Evolutionary conservation across 2,113 vertebrate species (phyloP), one percentile per base, ranked within the genome.

Genomic region (Oncorhynchus kisutch): DNA sequence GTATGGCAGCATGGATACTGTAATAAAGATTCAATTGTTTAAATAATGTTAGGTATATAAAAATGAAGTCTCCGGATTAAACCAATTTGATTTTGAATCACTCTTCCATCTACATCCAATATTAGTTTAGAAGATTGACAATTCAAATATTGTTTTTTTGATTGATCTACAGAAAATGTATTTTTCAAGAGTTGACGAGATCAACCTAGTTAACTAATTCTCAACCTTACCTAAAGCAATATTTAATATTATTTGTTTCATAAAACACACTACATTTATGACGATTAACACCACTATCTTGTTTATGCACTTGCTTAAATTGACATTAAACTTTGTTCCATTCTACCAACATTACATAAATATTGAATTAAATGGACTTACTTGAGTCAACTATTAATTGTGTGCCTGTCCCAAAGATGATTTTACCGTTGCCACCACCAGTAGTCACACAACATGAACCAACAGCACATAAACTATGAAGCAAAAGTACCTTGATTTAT

Each of bases 281-380:
- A 45, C 9, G 2, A 2, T 45, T 9, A 45, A 45, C 9, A 11
- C 8, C 39, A 45, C 39, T 45, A 11, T 18, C 51, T 18, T 54
- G 14, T 18, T 16, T 67, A 16, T 31, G 9, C 16, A 68, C 67
- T 39, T 68, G 4, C 65, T 67, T 67, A 14, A 16, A 29, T 67
- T 16, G 8, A 68, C 31, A 31, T 9, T 68, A 8, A 68, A 68
- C 18, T 3, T n/a, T 1, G 16, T 39, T 5, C 1, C n/a, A 48
- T 22, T n/a, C 0, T 54, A 65, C 49, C 14, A 16, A 54, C 12
- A 54, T 54, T 1, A 54, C 12, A 54, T 54, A 54, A 13, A 67
- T 34, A 67, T 31, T 67, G 0, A 67, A 67, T 16, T 18, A 70
- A 78, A 82, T 34, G 64, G 22, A 9, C 78, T 85, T 75, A 90